Conservation (phyloP, 2,888 invertebrate genomes). For the Eulithis testata region DNA sequence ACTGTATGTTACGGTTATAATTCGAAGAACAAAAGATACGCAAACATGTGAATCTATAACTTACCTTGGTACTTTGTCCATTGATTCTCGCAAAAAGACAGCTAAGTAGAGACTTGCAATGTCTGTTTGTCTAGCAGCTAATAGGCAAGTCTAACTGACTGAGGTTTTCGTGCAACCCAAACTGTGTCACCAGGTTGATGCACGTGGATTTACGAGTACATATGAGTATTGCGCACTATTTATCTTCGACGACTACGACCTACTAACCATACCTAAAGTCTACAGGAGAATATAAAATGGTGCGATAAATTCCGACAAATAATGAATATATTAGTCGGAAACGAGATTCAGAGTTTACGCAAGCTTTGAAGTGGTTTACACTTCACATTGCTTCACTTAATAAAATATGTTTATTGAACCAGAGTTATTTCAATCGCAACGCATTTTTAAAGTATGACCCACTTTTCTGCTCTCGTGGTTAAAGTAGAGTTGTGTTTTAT, state of each 20-base stretch:
- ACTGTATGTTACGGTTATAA: too few relatives aligned
- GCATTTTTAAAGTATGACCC: slow-evolving; percentile 23
- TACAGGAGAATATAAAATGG: neutral
- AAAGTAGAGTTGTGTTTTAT: neutral
- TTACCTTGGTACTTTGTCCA: too few relatives aligned
- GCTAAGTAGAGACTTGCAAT: too few relatives aligned
- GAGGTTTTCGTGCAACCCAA: too few relatives aligned
- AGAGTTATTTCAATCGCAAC: slow-evolving; percentile 17
- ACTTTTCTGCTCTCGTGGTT: slow-evolving; percentile 3
- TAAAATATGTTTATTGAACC: slow-evolving; percentile 19
- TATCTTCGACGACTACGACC: neutral
- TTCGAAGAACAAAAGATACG: too few relatives aligned
- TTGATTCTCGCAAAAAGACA: too few relatives aligned
- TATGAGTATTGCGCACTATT: neutral
- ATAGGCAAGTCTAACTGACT: too few relatives aligned
- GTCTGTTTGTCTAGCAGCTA: too few relatives aligned
- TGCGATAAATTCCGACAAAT: slow-evolving; percentile 3
- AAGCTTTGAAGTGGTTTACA: slow-evolving; percentile 24
- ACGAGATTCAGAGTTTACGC: slow-evolving; percentile 7
- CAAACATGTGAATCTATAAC: too few relatives aligned
- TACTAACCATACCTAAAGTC: neutral
- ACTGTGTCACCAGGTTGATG: too few relatives aligned
- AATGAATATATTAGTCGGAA: slow-evolving; percentile 11
- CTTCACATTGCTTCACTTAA: slow-evolving; percentile 17
- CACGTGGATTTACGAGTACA: neutral